Evolutionary conservation across 2,888 invertebrate species (phyloP), one percentile per base, ranked within the genome.

Genomic region (Heteromyza rotundicornis): DNA sequence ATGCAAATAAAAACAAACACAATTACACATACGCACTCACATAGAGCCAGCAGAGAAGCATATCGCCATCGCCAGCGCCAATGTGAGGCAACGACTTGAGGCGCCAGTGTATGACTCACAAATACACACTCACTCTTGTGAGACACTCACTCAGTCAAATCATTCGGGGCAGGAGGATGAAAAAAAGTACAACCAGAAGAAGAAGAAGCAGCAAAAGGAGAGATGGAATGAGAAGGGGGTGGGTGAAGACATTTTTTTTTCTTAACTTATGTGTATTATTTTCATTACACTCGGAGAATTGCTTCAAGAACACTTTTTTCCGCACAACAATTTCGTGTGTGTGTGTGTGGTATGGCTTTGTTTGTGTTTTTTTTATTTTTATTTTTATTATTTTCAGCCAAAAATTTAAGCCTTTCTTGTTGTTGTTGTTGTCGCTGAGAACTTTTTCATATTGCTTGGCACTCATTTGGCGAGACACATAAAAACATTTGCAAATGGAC

Each of bases 401-500:
- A 47, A n/a, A n/a, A 19, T 47, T 19, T 20, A 47, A 47, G 47
- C 47, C 47, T 47, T 47, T 47, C 19, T 47, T 20, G 3, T 47
- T 47, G 5, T 47, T 20, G 20, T 47, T 47, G 40, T 47, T 47
- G 47, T 17, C 3, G 47, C 20, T 2, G 47, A 3, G 3, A 40
- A 40, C 12, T 40, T 7, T 47, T 47, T 5, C 47, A 40, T 7
- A 2, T 20, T 40, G 8, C n/a, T 2, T 19, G 20, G 47, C 47
- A 47, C 47, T 47, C 47, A 8, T 47, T 47, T 47, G 47, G 20
- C 47, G 19, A 47, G 47, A 47, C 52, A 27, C 17, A 52, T 52
- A 58, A 58, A 62, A 62, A 60, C 70, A 71, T 75, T 75, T 72
- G 70, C 72, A 69, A 74, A 73, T 72, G 74, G 76, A 74, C 75